phyloP scores from a whole-genome alignment of 1,140 invertebrate species.

The Aethina tumida region DNA sequence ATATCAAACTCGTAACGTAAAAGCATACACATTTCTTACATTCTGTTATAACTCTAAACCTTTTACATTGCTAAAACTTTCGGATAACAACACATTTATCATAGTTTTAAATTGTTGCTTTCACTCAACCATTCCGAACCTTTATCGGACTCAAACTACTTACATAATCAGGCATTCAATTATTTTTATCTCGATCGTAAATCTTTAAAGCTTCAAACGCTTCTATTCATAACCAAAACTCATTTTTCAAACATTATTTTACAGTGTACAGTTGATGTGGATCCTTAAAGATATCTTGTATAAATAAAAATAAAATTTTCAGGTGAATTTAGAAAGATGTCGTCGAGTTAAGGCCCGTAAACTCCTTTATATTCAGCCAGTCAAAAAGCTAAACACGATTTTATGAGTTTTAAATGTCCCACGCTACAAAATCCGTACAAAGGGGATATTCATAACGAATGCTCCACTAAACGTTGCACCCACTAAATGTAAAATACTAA shows the following conservation, averaged over 20 bases:
- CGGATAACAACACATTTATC: no score
- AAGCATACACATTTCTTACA: constrained; percentile 1
- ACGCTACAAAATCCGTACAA: constrained; percentile 16
- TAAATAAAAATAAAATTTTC: constrained; percentile 19
- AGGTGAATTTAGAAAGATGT: constrained; percentile 21
- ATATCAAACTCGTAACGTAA: constrained; percentile 3
- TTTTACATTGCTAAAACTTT: constrained; percentile 5
- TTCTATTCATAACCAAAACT: no score
- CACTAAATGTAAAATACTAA: constrained; percentile 16
- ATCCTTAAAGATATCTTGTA: no score
- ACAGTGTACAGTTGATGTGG: no score
- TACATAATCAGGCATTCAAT: no score
- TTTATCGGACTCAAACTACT: no score
- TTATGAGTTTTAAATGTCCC: constrained; percentile 25
- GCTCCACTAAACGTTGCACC: constrained; percentile 15
- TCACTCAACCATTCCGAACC: no score
- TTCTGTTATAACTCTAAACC: no score
- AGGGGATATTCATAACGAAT: constrained; percentile 22
- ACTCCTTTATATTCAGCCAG: constrained; percentile 19
- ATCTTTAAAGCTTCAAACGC: no score
- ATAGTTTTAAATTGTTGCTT: no score
- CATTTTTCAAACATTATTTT: no score
- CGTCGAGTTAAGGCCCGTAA: constrained; percentile 13
- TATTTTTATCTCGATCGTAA: no score
- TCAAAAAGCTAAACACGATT: constrained; percentile 22